Evolutionary conservation across 2,797 vertebrate genomes (phyloP).

Genomic region (Gorsachius magnificus): DNA sequence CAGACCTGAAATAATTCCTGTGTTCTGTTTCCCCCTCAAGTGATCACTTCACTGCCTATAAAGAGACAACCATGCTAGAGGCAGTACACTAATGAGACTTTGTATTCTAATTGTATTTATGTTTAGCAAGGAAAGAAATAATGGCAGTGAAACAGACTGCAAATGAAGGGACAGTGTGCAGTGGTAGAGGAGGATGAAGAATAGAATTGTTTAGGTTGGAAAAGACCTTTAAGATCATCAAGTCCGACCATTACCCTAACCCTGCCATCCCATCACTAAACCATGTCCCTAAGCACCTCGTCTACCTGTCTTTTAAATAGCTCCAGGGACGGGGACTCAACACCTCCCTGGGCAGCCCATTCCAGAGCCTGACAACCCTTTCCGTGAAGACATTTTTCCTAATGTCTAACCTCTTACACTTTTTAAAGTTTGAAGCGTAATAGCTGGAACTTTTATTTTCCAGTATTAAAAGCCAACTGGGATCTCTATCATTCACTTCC

Average conservation of each 20-base stretch:
- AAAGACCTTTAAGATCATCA: too few relatives aligned
- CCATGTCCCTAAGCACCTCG: too few relatives aligned
- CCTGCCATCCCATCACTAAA: too few relatives aligned
- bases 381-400: too few relatives aligned
- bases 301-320: too few relatives aligned
- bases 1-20: neutral
- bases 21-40: neutral
- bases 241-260: too few relatives aligned
- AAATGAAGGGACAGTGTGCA: neutral
- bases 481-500: neutral
- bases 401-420: neutral
- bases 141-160: neutral
- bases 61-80: neutral
- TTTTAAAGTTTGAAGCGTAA: neutral
- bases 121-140: neutral
- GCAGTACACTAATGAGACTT: neutral
- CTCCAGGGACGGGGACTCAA: too few relatives aligned
- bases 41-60: neutral
- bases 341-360: too few relatives aligned
- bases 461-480: neutral
- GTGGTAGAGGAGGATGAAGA: neutral
- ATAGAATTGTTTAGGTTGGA: neutral
- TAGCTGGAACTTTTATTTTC: neutral
- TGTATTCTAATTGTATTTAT: neutral
- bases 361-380: too few relatives aligned